Base-by-base conservation (phyloP, 2,797 vertebrate genomes). In the Gadopsis bispinosus region DNA sequence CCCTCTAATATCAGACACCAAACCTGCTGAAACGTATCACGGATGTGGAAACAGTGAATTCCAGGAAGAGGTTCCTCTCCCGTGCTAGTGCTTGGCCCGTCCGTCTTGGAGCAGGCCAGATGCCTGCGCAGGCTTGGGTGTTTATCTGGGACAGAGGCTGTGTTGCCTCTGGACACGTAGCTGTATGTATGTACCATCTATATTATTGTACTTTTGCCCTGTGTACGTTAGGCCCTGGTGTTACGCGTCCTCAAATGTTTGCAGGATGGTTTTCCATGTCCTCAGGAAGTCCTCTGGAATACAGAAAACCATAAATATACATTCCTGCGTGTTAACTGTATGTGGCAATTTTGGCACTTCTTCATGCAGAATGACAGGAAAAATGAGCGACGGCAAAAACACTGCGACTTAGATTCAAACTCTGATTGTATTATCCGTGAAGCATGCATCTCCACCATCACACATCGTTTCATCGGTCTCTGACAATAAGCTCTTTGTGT, bases 141-240 rank as follows among this genome's bases (percentile, higher is more conserved):
- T 89, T 89, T 88, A 81, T 90, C 66, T 89, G 83, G 83, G 88
- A 83, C 45, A 9, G 41, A 37, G 73, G 62, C 54, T 17, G 72
- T 58, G 56, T 72, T 84, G 55, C 79, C 86, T 51, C 65, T 69
- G 20, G 43, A 64, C 64, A 66, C 61, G 68, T 48, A 55, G 70
- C 81, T 55, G 69, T 26, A 3, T 55, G 39, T 41, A 41, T 55
- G 45, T 29, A 51, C 3, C 4, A 17, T 43, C n/a, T 39, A 26
- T 26, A 47, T 17, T 19, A 53, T 35, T 66, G 37, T 5, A 7
- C 33, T 26, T 29, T 48, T 19, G 2, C 7, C 8, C 4, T 55
- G 37, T 26, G n/a, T 61, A 14, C 47, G 14, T 13, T 20, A 37
- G 4, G 7, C 26, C 26, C 43, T 62, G 26, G 29, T 63, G 26